phyloP scores from a whole-genome alignment of 2,113 vertebrate genomes.

The Cyanistes caeruleus region DNA sequence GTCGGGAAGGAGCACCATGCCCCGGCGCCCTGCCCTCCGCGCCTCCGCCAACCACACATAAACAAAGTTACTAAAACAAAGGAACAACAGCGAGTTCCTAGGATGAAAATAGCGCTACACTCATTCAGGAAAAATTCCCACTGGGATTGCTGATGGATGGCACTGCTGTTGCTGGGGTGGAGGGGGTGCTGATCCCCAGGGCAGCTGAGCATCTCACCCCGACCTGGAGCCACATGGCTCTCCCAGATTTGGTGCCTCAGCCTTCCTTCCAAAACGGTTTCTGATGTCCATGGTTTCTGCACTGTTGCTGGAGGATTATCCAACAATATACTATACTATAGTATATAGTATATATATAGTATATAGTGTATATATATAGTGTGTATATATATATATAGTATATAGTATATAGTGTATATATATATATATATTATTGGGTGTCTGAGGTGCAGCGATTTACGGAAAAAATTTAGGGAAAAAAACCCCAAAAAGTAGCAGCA shows the following conservation, averaged over 20 bases:
- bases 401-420: too few species aligned
- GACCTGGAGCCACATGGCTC: accelerated
- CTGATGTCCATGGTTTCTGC: not conserved
- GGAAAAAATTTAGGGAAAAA: not conserved
- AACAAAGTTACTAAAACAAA: conserved; percentile 70
- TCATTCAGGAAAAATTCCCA: conserved; percentile 48
- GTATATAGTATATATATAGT: too few species aligned
- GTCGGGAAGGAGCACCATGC: conserved; percentile 1
- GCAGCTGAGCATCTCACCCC: not conserved
- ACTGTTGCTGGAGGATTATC: not conserved
- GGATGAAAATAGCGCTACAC: conserved; percentile 35
- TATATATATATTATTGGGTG: not conserved
- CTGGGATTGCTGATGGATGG: not conserved
- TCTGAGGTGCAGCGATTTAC: not conserved
- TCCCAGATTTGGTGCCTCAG: not conserved
- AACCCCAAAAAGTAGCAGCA: not conserved
- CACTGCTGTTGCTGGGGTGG: not conserved
- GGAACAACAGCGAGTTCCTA: conserved; percentile 51
- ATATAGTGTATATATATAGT: too few species aligned
- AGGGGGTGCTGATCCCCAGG: not conserved
- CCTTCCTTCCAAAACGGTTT: not conserved
- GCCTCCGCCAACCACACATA: not conserved
- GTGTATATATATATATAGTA: too few species aligned
- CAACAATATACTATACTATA: not conserved
- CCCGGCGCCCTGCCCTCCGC: not conserved